phyloP scores from a whole-genome alignment of 2,113 vertebrate species.

The Gasterosteus aculeatus region DNA sequence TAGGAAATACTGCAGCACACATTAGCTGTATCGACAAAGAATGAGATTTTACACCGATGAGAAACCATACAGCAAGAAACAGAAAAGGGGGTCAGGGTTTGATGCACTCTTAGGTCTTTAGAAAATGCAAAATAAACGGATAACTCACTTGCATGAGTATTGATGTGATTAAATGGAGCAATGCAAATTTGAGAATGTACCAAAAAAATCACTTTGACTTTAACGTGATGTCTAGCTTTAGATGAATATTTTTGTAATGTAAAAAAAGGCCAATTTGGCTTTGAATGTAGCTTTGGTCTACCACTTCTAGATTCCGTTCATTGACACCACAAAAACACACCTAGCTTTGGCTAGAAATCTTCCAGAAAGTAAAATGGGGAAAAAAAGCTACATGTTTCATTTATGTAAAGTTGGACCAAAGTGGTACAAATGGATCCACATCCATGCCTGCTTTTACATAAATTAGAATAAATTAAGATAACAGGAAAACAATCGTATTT shows the following conservation, averaged over 20 bases:
- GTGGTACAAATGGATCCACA: not conserved
- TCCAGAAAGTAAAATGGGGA: not conserved
- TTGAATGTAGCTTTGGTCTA: conserved; percentile 55
- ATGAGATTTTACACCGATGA: conserved; percentile 91
- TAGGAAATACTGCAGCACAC: conserved; percentile 94
- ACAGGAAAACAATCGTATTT: conserved; percentile 11
- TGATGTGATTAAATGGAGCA: conserved; percentile 27
- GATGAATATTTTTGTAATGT: conserved; percentile 20
- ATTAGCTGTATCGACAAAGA: conserved; percentile 90
- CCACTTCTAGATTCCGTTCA: conserved; percentile 26
- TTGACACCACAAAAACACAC: conserved; percentile 21
- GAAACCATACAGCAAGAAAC: conserved; percentile 89
- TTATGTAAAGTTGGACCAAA: not conserved
- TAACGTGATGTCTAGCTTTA: not conserved
- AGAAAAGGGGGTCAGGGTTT: conserved; percentile 86
- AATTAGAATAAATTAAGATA: not conserved
- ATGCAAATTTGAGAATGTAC: conserved; percentile 7
- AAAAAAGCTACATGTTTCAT: conserved; percentile 7
- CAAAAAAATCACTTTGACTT: conserved; percentile 6
- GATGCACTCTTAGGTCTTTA: conserved; percentile 83
- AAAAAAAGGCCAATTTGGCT: conserved; percentile 29
- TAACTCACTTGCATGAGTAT: conserved; percentile 37
- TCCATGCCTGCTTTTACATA: not conserved
- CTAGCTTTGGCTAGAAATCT: conserved; percentile 8
- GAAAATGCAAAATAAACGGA: conserved; percentile 69